Conservation (phyloP, 2,113 vertebrate genomes). For the Microcebus ravelobensis region DNA sequence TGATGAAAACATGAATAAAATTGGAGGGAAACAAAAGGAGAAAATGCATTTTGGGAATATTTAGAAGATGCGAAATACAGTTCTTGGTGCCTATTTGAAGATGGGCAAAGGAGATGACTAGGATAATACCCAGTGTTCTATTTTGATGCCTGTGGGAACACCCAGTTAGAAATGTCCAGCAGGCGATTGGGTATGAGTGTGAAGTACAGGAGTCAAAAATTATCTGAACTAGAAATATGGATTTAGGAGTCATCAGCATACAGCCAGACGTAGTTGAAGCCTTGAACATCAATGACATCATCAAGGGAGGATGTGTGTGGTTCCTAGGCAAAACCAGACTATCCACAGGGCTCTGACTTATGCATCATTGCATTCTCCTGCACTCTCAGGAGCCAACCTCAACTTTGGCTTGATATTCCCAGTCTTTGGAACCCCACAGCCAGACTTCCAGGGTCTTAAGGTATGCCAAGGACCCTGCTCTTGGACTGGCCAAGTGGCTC, state of each 20-base stretch:
- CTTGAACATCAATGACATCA: neutral
- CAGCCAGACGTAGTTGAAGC: neutral
- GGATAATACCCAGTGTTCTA: neutral
- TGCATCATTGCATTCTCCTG: neutral
- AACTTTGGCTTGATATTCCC: neutral
- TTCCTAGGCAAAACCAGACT: constrained; percentile 4
- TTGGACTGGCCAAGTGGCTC: neutral
- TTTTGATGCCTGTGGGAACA: neutral
- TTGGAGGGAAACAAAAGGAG: neutral
- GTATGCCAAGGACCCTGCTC: neutral
- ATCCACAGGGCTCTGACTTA: neutral
- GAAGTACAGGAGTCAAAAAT: neutral
- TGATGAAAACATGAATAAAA: constrained; percentile 18
- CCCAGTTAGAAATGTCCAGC: neutral
- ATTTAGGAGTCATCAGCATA: constrained; percentile 1
- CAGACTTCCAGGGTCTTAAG: neutral
- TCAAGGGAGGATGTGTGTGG: neutral
- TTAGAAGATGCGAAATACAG: neutral
- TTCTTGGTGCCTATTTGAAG: constrained; percentile 19
- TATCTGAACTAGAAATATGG: neutral
- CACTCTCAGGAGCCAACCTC: neutral
- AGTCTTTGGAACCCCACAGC: neutral
- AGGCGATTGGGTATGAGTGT: neutral
- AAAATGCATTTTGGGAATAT: neutral
- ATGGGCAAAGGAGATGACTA: neutral